Evolutionary conservation across 2,888 invertebrate genomes (phyloP), one percentile per base, ranked within the genome.

Genomic region (Philaethria dido): DNA sequence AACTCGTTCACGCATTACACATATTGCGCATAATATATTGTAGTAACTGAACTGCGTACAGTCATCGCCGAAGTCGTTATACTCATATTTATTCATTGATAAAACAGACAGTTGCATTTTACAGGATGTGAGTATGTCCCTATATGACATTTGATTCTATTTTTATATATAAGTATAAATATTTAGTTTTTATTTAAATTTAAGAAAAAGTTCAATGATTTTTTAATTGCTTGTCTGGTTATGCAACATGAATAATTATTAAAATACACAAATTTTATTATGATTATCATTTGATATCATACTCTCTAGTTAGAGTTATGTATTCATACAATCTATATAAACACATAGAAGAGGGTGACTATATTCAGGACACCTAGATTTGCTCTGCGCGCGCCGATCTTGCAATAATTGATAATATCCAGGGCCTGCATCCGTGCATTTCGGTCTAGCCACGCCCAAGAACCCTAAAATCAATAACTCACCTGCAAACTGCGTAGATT

Each of bases 391-490:
- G 64, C 66, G 64, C 69, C 48, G 45, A 22, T 18, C 64, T 50
- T 69, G 20, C 48, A 66, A 55, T 60, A 62, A 68, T 48, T 63
- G 47, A 63, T 57, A 50, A 16, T 57, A 55, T 63, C 59, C 64
- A 52, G 66, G 64, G 61, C 52, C 47, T 69, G 64, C 68, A 70
- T 64, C 60, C 57, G 57, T 65, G 68, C 68, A 68, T 59, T 68
- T 68, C 66, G 47, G 63, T 63, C 54, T 57, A 25, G 29, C 64
- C 59, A 64, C 68, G 42, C 70, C 68, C 65, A 36, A 6, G 44
- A 13, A n/a, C 44, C 68, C 62, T 48, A 39, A 62, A 67, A 69
- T 69, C 69, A 64, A 69, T 69, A 69, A 50, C 59, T 22, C 45
- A 57, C 64, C 39, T 63, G 63, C 55, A 57, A 39, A 16, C 39